Percentiles rank a stretch among this genome's conserved stretches.
Evolutionary conservation across 2,888 invertebrate species (phyloP).

Genomic region (Pelosia muscerda): DNA sequence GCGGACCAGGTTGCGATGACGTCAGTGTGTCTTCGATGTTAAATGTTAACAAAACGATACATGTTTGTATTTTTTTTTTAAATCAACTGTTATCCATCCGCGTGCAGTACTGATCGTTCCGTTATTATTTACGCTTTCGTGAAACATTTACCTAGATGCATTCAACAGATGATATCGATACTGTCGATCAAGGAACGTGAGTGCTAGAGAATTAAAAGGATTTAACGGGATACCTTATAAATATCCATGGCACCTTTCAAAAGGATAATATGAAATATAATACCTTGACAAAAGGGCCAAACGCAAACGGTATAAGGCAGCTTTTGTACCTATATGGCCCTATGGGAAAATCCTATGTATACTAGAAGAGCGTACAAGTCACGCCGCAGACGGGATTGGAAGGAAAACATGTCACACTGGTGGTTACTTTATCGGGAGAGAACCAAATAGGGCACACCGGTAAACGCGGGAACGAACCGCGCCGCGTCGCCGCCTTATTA

Average conservation of each 20-base stretch:
- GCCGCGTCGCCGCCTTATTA: conserved; percentile 3
- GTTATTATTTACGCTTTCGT: too few species aligned
- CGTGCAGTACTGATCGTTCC: too few species aligned
- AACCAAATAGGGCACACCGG: conserved; percentile 60
- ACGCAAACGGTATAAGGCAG: not conserved
- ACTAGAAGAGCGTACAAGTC: conserved; percentile 44
- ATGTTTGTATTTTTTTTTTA: not conserved
- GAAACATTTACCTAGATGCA: not conserved
- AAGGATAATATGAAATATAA: conserved; percentile 30
- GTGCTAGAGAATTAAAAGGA: conserved; percentile 27
- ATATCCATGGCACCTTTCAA: conserved; percentile 27
- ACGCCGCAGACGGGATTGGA: conserved; percentile 52
- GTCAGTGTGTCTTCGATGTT: not conserved
- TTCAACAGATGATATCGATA: conserved; percentile 21
- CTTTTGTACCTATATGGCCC: conserved; percentile 9
- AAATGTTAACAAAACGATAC: not conserved
- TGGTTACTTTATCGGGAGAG: conserved; percentile 57
- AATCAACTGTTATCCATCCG: not conserved
- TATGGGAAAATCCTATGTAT: conserved; percentile 32
- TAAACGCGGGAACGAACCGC: conserved; percentile 46
- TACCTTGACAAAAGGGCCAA: conserved; percentile 23
- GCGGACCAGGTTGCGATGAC: not conserved
- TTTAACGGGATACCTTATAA: conserved; percentile 35
- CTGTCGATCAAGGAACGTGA: conserved; percentile 16
- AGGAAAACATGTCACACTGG: conserved; percentile 53